Base-by-base conservation (phyloP, 2,888 invertebrate genomes). In the Drosophila histrio region DNA sequence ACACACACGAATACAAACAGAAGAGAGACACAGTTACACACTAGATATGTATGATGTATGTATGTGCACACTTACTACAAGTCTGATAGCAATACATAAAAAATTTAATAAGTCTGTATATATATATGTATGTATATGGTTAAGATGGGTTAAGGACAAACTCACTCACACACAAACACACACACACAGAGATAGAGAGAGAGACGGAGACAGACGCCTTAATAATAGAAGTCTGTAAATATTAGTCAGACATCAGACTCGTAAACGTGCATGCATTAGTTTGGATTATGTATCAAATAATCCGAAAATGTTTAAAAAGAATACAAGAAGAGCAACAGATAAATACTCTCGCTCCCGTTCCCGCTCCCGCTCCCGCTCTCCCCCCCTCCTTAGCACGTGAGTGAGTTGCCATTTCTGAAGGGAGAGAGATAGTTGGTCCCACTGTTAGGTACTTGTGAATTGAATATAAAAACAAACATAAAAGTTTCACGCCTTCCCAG, bases 401-500 rank as follows among this genome's bases (percentile, higher is more conserved):
- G 17, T 46, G 32, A 28, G 38, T 28, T 24, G 36, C 21, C 22
- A 22, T 15, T 39, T 21, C 9, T 36, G 15, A 3, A 9, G 17
- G 4, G 11, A 19, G 22, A 53, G n/a, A 22, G 15, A 9, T 30
- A 43, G 34, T 21, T 28, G 28, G 58, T 9, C 66, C 44, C 59
- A 57, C 64, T 54, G 57, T 50, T 73, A 60, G 69, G 72, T 72
- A 85, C 75, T 88, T 86, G 67, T 73, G 79, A 88, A 86, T 89
- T 81, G 86, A 83, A 89, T 79, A 89, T 83, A 89, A 89, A 87
- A 89, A 85, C 80, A 87, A 86, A 78, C 78, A 86, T 85, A 77
- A 89, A 89, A 83, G 68, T 89, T 89, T 87, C 64, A 88, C 79
- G 81, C 72, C 72, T 67, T 69, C 19, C 34, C 53, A 80, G 61